Evolutionary conservation across 2,888 invertebrate genomes (phyloP).

Genomic region (Deroplatys truncata): DNA sequence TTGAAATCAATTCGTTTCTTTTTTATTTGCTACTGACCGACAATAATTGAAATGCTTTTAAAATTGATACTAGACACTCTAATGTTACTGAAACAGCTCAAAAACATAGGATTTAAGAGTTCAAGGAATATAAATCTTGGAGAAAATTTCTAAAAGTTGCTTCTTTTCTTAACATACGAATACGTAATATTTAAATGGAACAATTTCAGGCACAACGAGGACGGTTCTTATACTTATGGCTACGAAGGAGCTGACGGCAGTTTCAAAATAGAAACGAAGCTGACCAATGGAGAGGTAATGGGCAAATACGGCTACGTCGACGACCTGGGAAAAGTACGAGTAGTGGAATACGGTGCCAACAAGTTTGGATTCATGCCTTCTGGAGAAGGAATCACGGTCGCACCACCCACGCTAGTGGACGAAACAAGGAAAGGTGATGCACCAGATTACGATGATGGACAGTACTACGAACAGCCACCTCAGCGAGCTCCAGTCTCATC

Average conservation of each 20-base stretch:
- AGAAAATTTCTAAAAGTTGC: too few relatives aligned
- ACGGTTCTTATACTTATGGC: conserved; percentile 86
- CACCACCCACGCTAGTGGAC: conserved; percentile 47
- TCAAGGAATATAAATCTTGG: too few relatives aligned
- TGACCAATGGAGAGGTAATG: conserved; percentile 75
- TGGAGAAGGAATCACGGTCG: conserved; percentile 81
- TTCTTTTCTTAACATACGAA: too few relatives aligned
- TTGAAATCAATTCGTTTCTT: too few relatives aligned
- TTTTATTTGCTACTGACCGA: too few relatives aligned
- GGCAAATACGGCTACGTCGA: conserved; percentile 90
- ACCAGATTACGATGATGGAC: conserved; percentile 34
- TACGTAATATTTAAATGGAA: neutral
- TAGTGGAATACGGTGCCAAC: conserved; percentile 85
- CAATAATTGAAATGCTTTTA: too few relatives aligned
- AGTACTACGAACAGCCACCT: conserved; percentile 33
- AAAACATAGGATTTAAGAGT: too few relatives aligned
- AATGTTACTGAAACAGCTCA: too few relatives aligned
- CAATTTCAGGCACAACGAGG: conserved; percentile 71
- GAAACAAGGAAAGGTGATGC: conserved; percentile 38
- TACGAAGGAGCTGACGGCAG: conserved; percentile 85
- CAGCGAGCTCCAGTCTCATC: conserved; percentile 13
- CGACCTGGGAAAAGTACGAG: conserved; percentile 73
- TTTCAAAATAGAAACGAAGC: conserved; percentile 86
- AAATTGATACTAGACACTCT: too few relatives aligned
- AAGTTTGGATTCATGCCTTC: conserved; percentile 83